Conservation (phyloP, 2,113 vertebrate species). For the Seriola aureovittata region DNA sequence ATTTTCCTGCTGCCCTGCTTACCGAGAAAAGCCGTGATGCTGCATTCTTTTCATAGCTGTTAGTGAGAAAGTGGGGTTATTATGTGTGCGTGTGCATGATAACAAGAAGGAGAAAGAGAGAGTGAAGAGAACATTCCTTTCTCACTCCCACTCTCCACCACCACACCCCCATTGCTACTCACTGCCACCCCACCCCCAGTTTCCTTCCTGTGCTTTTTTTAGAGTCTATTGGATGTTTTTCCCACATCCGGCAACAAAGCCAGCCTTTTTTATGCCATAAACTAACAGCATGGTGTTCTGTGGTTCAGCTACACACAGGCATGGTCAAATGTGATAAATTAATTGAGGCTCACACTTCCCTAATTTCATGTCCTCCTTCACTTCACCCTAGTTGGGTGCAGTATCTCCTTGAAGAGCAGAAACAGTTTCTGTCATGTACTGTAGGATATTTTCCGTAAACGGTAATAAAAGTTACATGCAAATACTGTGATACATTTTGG, state of each 20-base stretch:
- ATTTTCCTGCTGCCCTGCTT: slow-evolving; percentile 19
- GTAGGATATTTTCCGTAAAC: neutral
- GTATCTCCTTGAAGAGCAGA: slow-evolving; percentile 6
- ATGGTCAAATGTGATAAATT: slow-evolving; percentile 70
- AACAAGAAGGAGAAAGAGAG: slow-evolving; percentile 76
- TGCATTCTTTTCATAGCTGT: slow-evolving; percentile 73
- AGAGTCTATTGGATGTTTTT: slow-evolving; percentile 92
- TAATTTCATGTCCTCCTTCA: slow-evolving; percentile 3
- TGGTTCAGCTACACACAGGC: slow-evolving; percentile 62
- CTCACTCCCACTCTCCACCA: slow-evolving; percentile 86
- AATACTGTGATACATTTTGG: neutral
- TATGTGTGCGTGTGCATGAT: slow-evolving; percentile 72
- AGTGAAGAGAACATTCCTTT: slow-evolving; percentile 91
- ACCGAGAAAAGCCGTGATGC: slow-evolving; percentile 47
- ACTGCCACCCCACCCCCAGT: slow-evolving; percentile 90
- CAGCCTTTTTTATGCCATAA: slow-evolving; percentile 90
- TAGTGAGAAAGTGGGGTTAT: slow-evolving; percentile 69
- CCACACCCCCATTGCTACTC: slow-evolving; percentile 81
- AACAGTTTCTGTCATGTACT: neutral
- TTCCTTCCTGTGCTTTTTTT: slow-evolving; percentile 99
- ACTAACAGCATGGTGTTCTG: slow-evolving; percentile 77
- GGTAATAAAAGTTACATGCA: neutral
- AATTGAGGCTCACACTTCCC: slow-evolving; percentile 31
- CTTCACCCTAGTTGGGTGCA: neutral
- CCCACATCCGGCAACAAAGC: slow-evolving; percentile 96